Percentiles rank a stretch among this genome's conserved stretches.
These are phyloP conservation scores for Cynopterus sphinx DNA, from an alignment of 2,797 vertebrate genomes.

Conservation along the genomic window DNA sequence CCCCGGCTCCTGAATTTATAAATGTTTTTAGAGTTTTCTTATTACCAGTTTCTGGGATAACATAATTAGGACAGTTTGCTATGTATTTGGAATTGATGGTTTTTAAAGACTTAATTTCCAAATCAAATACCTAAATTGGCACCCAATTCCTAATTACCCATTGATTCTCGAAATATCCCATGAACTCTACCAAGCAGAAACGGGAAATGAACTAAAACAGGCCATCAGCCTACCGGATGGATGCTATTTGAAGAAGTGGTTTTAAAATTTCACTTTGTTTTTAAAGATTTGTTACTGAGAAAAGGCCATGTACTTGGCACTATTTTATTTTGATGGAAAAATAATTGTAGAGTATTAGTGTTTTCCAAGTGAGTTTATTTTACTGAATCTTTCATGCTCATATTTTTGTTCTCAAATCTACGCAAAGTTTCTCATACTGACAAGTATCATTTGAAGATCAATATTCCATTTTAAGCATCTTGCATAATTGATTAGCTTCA, in stretches of 20 bases:
- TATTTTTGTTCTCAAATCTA: slow-evolving; percentile 49
- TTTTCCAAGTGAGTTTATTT: slow-evolving; percentile 67
- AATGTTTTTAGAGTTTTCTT: slow-evolving; percentile 56
- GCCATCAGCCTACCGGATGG: slow-evolving; percentile 23
- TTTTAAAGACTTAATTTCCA: slow-evolving; percentile 72
- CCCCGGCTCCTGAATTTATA: slow-evolving; percentile 12
- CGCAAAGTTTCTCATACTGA: neutral
- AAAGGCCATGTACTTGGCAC: slow-evolving; percentile 45
- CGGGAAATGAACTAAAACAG: slow-evolving; percentile 68
- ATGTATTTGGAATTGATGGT: slow-evolving; percentile 68
- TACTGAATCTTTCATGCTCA: slow-evolving; percentile 20
- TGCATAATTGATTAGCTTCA: neutral
- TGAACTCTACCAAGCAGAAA: slow-evolving; percentile 59
- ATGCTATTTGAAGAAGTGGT: slow-evolving; percentile 72
- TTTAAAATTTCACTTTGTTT: slow-evolving; percentile 62
- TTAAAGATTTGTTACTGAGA: slow-evolving; percentile 67
- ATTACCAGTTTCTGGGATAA: slow-evolving; percentile 39
- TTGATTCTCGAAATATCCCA: slow-evolving; percentile 72
- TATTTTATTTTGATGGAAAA: slow-evolving; percentile 71
- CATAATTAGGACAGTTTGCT: slow-evolving; percentile 36
- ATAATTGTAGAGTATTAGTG: slow-evolving; percentile 72
- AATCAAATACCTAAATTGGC: slow-evolving; percentile 76
- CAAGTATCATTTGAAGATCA: neutral
- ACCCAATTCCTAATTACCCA: slow-evolving; percentile 60
- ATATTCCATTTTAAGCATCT: slow-evolving; percentile 7